Base-by-base conservation (phyloP, 2,797 vertebrate genomes). In the Muscicapa comitata region DNA sequence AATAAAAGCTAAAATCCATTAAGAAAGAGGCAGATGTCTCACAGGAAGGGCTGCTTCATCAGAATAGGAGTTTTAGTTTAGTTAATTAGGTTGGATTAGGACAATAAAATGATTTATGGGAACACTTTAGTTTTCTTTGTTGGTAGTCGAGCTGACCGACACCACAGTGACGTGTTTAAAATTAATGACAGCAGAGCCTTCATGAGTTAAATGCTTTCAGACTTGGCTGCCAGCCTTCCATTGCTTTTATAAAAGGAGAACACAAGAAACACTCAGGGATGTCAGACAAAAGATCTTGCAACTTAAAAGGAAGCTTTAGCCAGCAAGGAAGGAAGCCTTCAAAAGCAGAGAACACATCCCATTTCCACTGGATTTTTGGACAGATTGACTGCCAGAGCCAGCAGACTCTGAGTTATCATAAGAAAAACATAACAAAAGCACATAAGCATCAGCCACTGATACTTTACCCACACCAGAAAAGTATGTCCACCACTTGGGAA, bases 61-160 rank as follows among this genome's bases (percentile, higher is more conserved):
- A 82, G 86, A 93, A 96, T 14, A 66, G 37, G 53, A 87, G 73
- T 70, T 94, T 94, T 73, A 66, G 71, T 57, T 92, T 51, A 58
- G 80, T 85, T 93, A 96, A 96, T 96, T 93, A 95, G 95, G 93
- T 95, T 90, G 87, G 87, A 86, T 94, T 90, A 88, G 94, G 93
- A 96, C 96, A 96, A 96, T 91, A 85, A 77, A 77, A 88, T 94
- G 87, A 95, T 95, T 96, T 96, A 96, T 94, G 82, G 82, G 82
- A 94, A 96, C 89, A 68, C 93, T 95, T 94, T 47, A 47, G 89
- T 91, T 93, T 77, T 86, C 94, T 94, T 95, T 94, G 85, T 94
- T 68, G 68, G 87, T 58, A 94, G 91, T 54, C 14, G 70, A 54
- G 89, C 95, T 94, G 91, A 95, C 93, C 57, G 4, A 94, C 95